Conservation (phyloP, 2,888 invertebrate species). For the Caenorhabditis sp. region DNA sequence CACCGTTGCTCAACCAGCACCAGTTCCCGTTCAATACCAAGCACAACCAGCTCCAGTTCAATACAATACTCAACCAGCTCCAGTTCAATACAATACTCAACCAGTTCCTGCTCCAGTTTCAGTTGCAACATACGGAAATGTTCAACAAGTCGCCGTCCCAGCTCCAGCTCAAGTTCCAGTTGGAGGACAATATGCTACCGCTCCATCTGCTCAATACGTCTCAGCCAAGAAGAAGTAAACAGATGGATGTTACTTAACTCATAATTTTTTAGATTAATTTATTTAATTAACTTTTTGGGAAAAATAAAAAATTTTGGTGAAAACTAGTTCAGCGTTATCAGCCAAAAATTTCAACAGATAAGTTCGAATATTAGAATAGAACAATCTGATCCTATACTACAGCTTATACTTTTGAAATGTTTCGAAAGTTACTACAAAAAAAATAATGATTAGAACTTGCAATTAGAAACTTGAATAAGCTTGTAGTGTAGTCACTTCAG, state of each 20-base stretch:
- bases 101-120: not conserved
- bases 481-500: too few species aligned
- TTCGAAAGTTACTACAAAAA: too few species aligned
- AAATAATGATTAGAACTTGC: too few species aligned
- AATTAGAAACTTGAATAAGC: too few species aligned
- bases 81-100: not conserved
- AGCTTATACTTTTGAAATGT: too few species aligned
- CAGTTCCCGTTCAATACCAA: not conserved
- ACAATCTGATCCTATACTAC: too few species aligned
- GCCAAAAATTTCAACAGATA: not conserved
- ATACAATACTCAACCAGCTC: not conserved
- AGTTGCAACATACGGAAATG: not conserved
- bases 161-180: not conserved
- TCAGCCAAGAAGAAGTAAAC: not conserved
- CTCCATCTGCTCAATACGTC: constrained; percentile 3
- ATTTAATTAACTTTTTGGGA: not conserved
- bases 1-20: not conserved
- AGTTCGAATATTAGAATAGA: too few species aligned
- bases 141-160: not conserved
- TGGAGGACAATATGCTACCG: not conserved
- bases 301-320: not conserved
- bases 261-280: not conserved
- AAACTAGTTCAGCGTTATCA: not conserved
- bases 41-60: not conserved
- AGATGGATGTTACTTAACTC: not conserved